Evolutionary conservation across 2,888 invertebrate species (phyloP), one percentile per base, ranked within the genome.

Genomic region (Invenusta paracnida): DNA sequence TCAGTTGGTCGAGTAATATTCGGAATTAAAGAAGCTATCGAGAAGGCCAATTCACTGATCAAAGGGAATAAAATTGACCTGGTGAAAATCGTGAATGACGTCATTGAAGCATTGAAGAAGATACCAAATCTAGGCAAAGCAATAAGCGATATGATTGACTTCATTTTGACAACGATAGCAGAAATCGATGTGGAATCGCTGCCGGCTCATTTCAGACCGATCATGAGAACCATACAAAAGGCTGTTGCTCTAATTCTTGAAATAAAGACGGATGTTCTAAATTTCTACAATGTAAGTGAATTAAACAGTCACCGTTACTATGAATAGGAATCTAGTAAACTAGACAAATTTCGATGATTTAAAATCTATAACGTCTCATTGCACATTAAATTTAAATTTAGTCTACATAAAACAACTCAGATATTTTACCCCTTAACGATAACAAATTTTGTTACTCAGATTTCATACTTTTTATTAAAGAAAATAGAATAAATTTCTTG

Each of bases 261-360:
- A 84, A 87, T 89, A 30, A 88, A 87, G 85, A 87, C 87, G 17
- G 88, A 89, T 67, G 88, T 89, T 30, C 87, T 88, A 87, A 87
- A 86, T 28, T 88, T 89, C 86, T 88, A 89, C 84, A 88, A 89
- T 81, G 89, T 89, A 88, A 87, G 88, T n/a, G n/a, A 87, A 79
- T 0, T 81, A 25, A 83, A 0, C 66, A 66, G n/a, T n/a, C n/a
- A n/a, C n/a, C n/a, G n/a, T n/a, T n/a, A n/a, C n/a, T n/a, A n/a
- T n/a, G n/a, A n/a, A n/a, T n/a, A n/a, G n/a, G n/a, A n/a, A n/a
- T n/a, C n/a, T n/a, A n/a, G n/a, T n/a, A n/a, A n/a, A n/a, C n/a
- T n/a, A n/a, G n/a, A n/a, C n/a, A n/a, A n/a, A n/a, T n/a, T n/a
- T n/a, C n/a, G n/a, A n/a, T n/a, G n/a, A n/a, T n/a, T n/a, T n/a